Conservation (phyloP, 2,888 invertebrate genomes). For the Euplexia lucipara region DNA sequence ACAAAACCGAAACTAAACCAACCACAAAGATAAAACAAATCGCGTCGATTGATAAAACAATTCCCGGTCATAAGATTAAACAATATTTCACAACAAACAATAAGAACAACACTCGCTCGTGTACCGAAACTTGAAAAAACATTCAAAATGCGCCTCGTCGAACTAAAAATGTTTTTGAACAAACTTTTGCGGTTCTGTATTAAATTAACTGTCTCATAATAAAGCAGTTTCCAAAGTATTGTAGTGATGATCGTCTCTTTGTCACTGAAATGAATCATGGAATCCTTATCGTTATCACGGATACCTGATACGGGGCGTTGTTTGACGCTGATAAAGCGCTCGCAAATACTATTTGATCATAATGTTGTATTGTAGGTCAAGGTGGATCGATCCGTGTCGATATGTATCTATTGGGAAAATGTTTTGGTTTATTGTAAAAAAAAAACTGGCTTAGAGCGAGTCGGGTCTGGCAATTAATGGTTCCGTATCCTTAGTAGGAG, state of each 20-base stretch:
- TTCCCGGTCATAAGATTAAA: neutral
- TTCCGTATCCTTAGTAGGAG: no score
- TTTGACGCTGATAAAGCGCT: constrained; percentile 69
- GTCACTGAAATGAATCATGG: constrained; percentile 70
- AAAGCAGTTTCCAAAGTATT: constrained; percentile 31
- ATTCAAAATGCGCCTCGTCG: neutral
- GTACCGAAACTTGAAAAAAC: neutral
- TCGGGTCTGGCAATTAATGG: no score
- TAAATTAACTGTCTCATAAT: neutral
- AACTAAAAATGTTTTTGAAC: neutral
- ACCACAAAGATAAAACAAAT: constrained; percentile 4
- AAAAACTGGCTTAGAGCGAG: neutral
- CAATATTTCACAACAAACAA: neutral
- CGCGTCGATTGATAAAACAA: constrained; percentile 32
- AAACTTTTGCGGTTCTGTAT: neutral
- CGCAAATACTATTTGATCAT: constrained; percentile 66
- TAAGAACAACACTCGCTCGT: constrained; percentile 1
- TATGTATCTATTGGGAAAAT: constrained; percentile 39
- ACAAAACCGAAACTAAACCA: neutral
- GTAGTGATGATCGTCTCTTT: constrained; percentile 43
- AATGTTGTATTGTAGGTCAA: constrained; percentile 74
- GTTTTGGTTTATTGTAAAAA: constrained; percentile 14
- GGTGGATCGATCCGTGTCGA: constrained; percentile 60
- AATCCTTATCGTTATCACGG: constrained; percentile 71
- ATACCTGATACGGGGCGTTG: constrained; percentile 82